Base-by-base conservation (phyloP, 2,113 vertebrate species). In the Charadrius vociferus region DNA sequence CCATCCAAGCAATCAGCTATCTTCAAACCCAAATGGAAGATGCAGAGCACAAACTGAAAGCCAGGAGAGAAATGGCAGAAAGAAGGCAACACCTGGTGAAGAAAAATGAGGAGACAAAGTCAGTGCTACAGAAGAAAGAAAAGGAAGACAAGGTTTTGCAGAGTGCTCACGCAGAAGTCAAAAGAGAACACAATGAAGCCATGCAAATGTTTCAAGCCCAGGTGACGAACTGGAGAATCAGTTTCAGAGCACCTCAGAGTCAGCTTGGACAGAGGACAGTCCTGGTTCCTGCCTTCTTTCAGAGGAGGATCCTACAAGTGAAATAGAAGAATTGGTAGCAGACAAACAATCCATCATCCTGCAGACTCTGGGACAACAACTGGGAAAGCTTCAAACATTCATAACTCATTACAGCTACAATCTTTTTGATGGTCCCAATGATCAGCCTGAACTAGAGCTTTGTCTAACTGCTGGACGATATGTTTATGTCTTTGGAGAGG, bases 1-100 rank as follows among this genome's bases (percentile, higher is more conserved):
- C 98, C 66, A 97, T 98, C 93, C 97, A 98, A 93, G 98, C 98
- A 97, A 98, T 98, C 32, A 98, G 98, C 97, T 98, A 97, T 98
- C 98, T 99, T 98, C 98, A 98, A 98, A 98, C 97, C 98, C 99
- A 99, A 97, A 98, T 99, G 98, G 98, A 99, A 98, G 97, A 98
- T 97, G 70, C 98, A 97, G 98, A 98, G 97, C 96, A 98, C 98
- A 98, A 98, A 97, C 98, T 99, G 95, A 98, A 98, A 98, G 98
- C 98, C 98, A 98, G 98, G 98, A 98, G 98, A 98, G 98, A 99
- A 97, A 98, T 98, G 87, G 98, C 98, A 81, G 98, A 99, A 98
- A 98, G 97, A 97, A 98, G 98, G 97, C 98, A 99, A 95, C 98
- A 98, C 98, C 98, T 99, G 98, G 98, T 98, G 96, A 92, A 98